Base-by-base conservation (phyloP, 2,797 vertebrate genomes). In the Delichon dasypus region DNA sequence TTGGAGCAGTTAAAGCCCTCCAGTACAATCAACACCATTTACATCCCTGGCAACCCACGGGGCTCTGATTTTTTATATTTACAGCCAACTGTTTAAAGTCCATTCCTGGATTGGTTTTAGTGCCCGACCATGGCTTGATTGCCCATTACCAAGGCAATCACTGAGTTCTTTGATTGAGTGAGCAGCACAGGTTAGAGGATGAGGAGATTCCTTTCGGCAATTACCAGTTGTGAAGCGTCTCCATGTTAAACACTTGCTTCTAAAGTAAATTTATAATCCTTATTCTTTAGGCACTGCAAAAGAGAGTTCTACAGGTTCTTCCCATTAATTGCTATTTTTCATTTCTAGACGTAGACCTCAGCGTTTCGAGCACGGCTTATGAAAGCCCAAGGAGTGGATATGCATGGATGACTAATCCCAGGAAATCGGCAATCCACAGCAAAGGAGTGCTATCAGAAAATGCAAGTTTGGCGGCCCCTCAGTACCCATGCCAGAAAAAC, bases 191-290 rank as follows among this genome's bases (percentile, higher is more conserved):
- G 81, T 85, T 74, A 83, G 79, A 86, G 87, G 81, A 95, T 74
- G 54, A 54, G 89, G 89, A 77, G 47, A 79, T 93, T 79, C 74
- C 53, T 93, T 91, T 91, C 54, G 58, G 88, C 53, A 32, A 72
- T 88, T 90, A 94, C 72, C 15, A 13, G 58, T 92, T 96, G 80
- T 57, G 85, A 92, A 86, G n/a, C 8, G n/a, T 94, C 42, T 82
- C 71, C 90, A 54, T 1, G 4, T 70, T 55, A 86, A 97, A 91
- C 75, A 83, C 91, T 80, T 58, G 66, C 78, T 64, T 72, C 53
- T 66, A 40, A 95, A 96, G 70, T 94, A 91, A 92, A 96, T 96
- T 97, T 95, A 91, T 92, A 92, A 96, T 96, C 88, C 94, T 82
- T 40, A 38, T 64, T 77, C 60, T 75, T 67, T 74, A 93, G 60